Evolutionary conservation across 2,888 invertebrate species (phyloP), one percentile per base, ranked within the genome.

Genomic region (Drosophila quinaria): DNA sequence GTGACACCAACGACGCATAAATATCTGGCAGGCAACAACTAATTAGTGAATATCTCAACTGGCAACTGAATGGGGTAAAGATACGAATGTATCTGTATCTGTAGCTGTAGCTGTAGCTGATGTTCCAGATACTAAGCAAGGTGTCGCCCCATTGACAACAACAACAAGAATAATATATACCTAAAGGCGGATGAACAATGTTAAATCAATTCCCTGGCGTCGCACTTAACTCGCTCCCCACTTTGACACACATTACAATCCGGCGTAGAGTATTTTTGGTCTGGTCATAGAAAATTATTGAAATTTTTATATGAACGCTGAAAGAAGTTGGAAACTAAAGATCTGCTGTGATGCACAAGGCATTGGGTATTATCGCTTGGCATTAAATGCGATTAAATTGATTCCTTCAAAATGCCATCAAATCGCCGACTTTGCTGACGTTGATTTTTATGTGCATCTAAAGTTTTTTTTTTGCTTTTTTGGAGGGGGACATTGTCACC

Each of bases 301-400:
- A 88, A 80, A 82, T 86, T 84, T 88, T 67, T 88, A 84, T 86
- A 80, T 65, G 51, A 65, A 74, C 69, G 74, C 46, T 71, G 79
- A 61, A 67, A 77, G 60, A 61, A 55, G 65, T 61, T 61, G 67
- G 52, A 42, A 44, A 46, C 60, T 39, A 25, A 39, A 35, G 52
- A 66, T 72, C 75, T 67, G 67, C 51, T 47, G 41, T 65, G 56
- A 31, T 47, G 41, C 44, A 67, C 72, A 72, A 72, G 61, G 65
- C 80, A 78, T 71, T 72, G 68, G 56, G 76, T 42, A 80, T 78
- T 68, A 78, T 74, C 83, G 71, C 62, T 50, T 44, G 81, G 89
- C 89, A 84, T 86, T 86, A 86, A 86, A 87, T 78, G 75, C 89
- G 86, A 87, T 89, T 89, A 86, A 86, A 86, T 86, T 87, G 89